A percentile compares a stretch with the other conserved stretches of the same genome.
phyloP scores from a whole-genome alignment of 2,113 vertebrate genomes.

The Nycticorax nycticorax region DNA sequence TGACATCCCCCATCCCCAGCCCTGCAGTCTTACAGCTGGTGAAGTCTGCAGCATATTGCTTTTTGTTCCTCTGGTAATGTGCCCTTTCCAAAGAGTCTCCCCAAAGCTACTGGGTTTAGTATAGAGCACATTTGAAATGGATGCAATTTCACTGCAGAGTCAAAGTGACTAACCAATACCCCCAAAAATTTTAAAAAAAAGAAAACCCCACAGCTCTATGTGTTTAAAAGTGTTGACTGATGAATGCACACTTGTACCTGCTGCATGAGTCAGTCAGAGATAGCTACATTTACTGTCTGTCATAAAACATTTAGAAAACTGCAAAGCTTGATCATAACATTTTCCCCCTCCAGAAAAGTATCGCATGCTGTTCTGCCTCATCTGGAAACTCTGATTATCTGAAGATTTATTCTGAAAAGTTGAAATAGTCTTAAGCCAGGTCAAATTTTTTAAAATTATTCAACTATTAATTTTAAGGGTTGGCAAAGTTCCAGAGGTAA shows the following conservation, averaged over 20 bases:
- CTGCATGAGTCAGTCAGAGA: neutral
- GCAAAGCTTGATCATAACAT: neutral
- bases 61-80: neutral
- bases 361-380: neutral
- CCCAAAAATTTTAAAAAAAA: neutral
- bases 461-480: neutral
- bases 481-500: neutral
- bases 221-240: neutral
- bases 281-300: neutral
- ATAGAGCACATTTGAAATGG: neutral
- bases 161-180: neutral
- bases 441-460: neutral
- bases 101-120: neutral
- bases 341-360: neutral
- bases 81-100: neutral
- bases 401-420: neutral
- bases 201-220: neutral
- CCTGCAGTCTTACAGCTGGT: neutral
- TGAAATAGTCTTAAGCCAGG: neutral
- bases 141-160: neutral
- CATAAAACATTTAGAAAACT: slow-evolving; percentile 45
- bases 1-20: neutral
- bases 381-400: neutral
- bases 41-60: neutral
- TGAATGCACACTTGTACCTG: neutral